Evolutionary conservation across 2,113 vertebrate genomes (phyloP).

Genomic region (Mormyrus iriodes): DNA sequence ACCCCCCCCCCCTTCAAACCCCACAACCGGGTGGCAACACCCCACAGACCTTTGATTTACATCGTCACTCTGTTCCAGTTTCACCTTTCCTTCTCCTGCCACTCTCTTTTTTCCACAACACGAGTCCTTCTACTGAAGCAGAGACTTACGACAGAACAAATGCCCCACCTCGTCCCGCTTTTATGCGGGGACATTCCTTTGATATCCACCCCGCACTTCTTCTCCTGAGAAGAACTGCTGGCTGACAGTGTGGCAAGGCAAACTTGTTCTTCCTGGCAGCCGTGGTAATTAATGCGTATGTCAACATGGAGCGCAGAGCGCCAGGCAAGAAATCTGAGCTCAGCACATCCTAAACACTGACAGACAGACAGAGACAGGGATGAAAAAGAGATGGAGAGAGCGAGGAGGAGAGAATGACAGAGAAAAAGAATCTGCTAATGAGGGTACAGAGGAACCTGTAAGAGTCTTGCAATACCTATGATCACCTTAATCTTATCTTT

Average conservation of each 20-base stretch:
- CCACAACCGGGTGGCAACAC: background rate
- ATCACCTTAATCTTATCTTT: background rate
- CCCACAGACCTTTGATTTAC: background rate
- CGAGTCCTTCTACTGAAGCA: background rate
- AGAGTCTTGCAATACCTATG: background rate
- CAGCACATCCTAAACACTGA: slow-evolving; percentile 54
- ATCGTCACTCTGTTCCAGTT: background rate
- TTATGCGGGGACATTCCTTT: slow-evolving; percentile 6
- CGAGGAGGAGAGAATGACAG: slow-evolving; percentile 13
- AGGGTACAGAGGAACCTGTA: slow-evolving; percentile 20
- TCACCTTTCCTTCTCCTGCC: background rate
- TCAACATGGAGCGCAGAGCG: slow-evolving; percentile 57
- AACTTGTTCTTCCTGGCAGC: slow-evolving; percentile 57
- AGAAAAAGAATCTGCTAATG: slow-evolving; percentile 25
- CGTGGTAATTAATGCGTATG: slow-evolving; percentile 65
- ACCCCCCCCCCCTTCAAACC: background rate
- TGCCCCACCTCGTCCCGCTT: background rate
- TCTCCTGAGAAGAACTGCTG: background rate
- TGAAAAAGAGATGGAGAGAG: slow-evolving; percentile 18
- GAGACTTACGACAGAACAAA: background rate
- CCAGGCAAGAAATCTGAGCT: slow-evolving; percentile 58
- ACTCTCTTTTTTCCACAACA: background rate
- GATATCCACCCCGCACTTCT: background rate
- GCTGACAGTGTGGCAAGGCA: slow-evolving; percentile 46
- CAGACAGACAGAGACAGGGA: slow-evolving; percentile 31